Evolutionary conservation across 2,797 vertebrate species (phyloP), one percentile per base, ranked within the genome.

Genomic region (Apogon talboti): DNA sequence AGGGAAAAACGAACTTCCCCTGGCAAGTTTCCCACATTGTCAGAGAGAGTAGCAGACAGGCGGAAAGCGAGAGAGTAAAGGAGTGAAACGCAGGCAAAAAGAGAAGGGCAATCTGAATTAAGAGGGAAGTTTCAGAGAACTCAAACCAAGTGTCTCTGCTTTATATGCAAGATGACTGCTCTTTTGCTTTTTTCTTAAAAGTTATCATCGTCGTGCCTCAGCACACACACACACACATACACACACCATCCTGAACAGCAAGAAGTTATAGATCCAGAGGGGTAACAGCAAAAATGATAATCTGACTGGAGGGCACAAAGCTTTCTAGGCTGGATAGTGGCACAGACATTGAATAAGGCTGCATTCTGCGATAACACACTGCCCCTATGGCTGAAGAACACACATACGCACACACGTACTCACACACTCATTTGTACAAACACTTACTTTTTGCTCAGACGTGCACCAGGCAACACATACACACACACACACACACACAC

Each of bases 351-450:
- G 66, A 89, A 86, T 70, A 56, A 45, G 66, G 69, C 87, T 89
- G 86, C 83, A 76, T 76, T 67, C 77, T 80, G 85, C 14, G 89
- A 92, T 92, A 91, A 91, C 80, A 16, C 74, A 74, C 69, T 42
- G 52, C 61, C 80, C 86, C 83, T 83, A 78, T 85, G 88, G 85
- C 87, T 79, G 76, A 28, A 75, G 58, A 45, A 52, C 47, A 33
- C 50, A 58, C 72, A 52, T 58, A 68, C 55, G 53, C 72, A 52
- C 59, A 68, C 55, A 30, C 38, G 54, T 40, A 49, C 48, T 64
- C 53, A 64, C 35, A 12, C 43, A 66, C 52, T 24, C 62, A 61
- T 57, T 57, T 35, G 16, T 52, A 38, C 51, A 72, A 14, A 64
- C 37, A 51, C 51, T 44, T 38, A 45, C 10, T 78, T 79, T 60